Evolutionary conservation across 2,888 invertebrate genomes (phyloP).

Genomic region (Calameuta idolon): DNA sequence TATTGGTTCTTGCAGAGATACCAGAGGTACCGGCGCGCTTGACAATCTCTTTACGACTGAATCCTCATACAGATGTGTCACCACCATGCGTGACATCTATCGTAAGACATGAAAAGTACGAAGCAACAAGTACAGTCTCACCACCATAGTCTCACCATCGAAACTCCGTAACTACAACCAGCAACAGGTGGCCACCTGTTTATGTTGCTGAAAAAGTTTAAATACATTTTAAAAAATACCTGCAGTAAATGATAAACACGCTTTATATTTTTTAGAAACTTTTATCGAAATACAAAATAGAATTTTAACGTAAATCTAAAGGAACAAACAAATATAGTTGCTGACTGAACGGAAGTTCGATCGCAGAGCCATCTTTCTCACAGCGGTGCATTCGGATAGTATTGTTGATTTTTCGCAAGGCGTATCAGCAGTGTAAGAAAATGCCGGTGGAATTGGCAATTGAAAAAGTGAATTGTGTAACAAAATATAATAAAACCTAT

Average conservation of each 20-base stretch:
- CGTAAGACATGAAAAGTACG: not conserved
- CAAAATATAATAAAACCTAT: not conserved
- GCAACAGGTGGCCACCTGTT: slow-evolving; percentile 15
- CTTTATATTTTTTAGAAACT: not conserved
- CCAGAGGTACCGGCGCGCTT: too few species aligned
- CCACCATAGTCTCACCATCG: not conserved
- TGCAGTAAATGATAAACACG: not conserved
- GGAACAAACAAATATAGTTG: not conserved
- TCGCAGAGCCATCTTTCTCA: not conserved
- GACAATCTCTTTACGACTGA: too few species aligned
- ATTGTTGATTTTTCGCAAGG: not conserved
- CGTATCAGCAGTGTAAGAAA: not conserved
- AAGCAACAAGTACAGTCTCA: not conserved
- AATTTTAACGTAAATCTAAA: not conserved
- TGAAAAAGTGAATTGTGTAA: not conserved
- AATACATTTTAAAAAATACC: not conserved
- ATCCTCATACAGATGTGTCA: too few species aligned
- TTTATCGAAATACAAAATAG: not conserved
- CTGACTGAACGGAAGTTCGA: not conserved
- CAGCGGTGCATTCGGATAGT: not conserved
- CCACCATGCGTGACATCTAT: not conserved
- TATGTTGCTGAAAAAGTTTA: not conserved
- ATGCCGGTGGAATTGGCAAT: not conserved
- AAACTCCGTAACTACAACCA: not conserved
- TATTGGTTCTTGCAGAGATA: too few species aligned